phyloP scores from a whole-genome alignment of 2,888 invertebrate genomes.

The Drosophila conformis region DNA sequence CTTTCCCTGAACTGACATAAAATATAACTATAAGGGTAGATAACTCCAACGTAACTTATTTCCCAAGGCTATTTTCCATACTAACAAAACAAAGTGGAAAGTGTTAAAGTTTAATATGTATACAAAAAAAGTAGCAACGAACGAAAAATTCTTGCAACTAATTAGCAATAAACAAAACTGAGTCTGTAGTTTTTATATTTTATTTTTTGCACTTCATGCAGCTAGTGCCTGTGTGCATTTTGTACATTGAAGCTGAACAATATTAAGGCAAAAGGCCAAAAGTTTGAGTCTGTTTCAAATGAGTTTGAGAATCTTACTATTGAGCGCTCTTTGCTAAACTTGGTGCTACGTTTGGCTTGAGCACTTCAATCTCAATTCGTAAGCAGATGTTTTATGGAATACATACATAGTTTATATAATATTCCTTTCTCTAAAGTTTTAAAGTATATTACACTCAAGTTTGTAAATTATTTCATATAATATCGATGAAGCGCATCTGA shows the following conservation, averaged over 20 bases:
- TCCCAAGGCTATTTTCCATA: neutral
- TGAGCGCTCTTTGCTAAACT: slow-evolving; percentile 19
- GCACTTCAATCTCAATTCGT: slow-evolving; percentile 34
- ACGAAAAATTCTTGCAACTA: neutral
- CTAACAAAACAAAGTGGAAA: neutral
- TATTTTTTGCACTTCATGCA: neutral
- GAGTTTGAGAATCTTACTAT: slow-evolving; percentile 53
- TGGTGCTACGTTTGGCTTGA: slow-evolving; percentile 6
- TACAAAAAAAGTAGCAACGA: neutral
- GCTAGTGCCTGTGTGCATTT: neutral
- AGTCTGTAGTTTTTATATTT: neutral
- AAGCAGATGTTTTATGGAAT: slow-evolving; percentile 5
- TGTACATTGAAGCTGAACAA: neutral
- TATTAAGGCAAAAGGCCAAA: slow-evolving; percentile 8
- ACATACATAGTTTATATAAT: neutral
- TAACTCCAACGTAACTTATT: neutral
- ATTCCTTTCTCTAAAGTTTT: neutral
- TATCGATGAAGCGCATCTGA: slow-evolving; percentile 2
- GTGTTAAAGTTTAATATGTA: neutral
- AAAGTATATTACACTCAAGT: neutral
- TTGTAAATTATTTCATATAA: neutral
- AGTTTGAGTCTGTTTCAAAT: slow-evolving; percentile 40
- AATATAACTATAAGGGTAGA: neutral
- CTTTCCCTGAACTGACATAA: neutral
- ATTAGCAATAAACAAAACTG: neutral